Evolutionary conservation across 2,797 vertebrate species (phyloP).

Genomic region (Sebastes goodei): DNA sequence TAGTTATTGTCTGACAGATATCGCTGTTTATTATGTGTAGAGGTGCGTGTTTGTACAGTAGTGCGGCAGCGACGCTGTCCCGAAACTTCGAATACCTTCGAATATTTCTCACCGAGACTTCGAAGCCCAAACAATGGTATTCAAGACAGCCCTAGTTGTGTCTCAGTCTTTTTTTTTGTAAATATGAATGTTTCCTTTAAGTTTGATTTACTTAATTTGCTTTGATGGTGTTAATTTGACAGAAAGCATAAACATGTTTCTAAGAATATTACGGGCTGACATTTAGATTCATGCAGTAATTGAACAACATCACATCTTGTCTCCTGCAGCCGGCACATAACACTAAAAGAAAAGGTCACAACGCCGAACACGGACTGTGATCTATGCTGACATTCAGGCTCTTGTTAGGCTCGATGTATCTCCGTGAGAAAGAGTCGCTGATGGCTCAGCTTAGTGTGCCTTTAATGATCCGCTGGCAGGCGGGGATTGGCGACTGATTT

Average conservation of each 20-base stretch:
- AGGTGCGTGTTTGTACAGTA: too few relatives aligned
- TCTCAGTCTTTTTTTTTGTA: too few relatives aligned
- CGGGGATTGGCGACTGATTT: constrained; percentile 53
- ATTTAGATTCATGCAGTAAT: not conserved
- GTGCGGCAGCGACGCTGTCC: too few relatives aligned
- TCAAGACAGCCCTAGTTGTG: not conserved
- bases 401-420: not conserved
- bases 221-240: not conserved
- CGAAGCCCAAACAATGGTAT: too few relatives aligned
- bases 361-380: not conserved
- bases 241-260: not conserved
- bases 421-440: constrained; percentile 8
- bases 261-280: not conserved
- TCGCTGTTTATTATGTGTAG: too few relatives aligned
- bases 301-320: not conserved
- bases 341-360: not conserved
- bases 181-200: not conserved
- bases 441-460: constrained; percentile 20
- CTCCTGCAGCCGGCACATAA: not conserved
- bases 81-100: too few relatives aligned
- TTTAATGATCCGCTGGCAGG: constrained; percentile 47
- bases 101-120: too few relatives aligned
- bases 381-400: constrained; percentile 5
- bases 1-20: too few relatives aligned
- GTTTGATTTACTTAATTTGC: not conserved